Conservation (phyloP, 2,113 vertebrate species). For the Caranx ignobilis region DNA sequence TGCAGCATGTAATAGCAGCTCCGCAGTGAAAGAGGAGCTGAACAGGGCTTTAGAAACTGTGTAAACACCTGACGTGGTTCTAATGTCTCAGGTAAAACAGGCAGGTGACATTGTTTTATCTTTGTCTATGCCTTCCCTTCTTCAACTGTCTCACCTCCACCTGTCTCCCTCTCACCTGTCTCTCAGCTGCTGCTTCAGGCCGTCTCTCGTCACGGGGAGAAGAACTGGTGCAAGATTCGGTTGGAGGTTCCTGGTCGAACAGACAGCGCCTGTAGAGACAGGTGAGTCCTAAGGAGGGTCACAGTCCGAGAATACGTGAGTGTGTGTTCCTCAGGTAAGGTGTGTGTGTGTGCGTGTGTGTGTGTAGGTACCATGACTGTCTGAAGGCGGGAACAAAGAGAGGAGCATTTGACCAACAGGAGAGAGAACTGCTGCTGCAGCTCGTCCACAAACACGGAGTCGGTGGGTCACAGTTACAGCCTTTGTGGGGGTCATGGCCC, state of each 20-base stretch:
- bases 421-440: constrained; percentile 82
- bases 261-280: constrained; percentile 90
- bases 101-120: too few relatives aligned
- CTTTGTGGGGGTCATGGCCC: not conserved
- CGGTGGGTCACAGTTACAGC: constrained; percentile 79
- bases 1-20: too few relatives aligned
- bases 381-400: constrained; percentile 86
- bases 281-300: constrained; percentile 78
- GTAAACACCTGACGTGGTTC: too few relatives aligned
- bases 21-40: too few relatives aligned
- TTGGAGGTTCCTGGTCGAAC: constrained; percentile 91
- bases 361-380: constrained; percentile 88
- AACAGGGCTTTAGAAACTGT: too few relatives aligned
- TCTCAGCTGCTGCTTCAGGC: constrained; percentile 88
- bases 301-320: not conserved
- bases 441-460: constrained; percentile 89
- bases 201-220: constrained; percentile 85
- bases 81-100: too few relatives aligned
- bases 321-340: not conserved
- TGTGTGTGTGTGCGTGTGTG: constrained; percentile 13
- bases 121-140: too few relatives aligned
- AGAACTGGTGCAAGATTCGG: constrained; percentile 92
- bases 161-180: not conserved
- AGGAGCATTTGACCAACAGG: constrained; percentile 87
- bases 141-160: not conserved